Conservation (phyloP, 2,888 invertebrate genomes). For the Monopis laevigella region DNA sequence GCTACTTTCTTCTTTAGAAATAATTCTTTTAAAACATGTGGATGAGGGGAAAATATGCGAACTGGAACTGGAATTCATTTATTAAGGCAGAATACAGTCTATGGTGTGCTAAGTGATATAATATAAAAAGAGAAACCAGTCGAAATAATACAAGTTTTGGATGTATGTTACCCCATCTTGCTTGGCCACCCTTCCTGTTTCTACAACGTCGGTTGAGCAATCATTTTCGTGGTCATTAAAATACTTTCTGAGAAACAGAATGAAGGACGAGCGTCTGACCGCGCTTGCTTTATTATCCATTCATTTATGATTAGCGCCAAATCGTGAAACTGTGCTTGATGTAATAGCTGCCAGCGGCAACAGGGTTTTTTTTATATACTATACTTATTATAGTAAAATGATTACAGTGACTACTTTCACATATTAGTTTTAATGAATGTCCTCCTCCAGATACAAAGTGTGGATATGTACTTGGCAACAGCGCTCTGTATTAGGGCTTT, state of each 20-base stretch:
- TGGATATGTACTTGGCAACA: not conserved
- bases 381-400: conserved; percentile 3
- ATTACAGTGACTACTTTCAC: conserved; percentile 5
- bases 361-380: conserved; percentile 5
- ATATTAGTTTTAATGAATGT: not conserved
- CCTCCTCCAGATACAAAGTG: not conserved
- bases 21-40: conserved; percentile 16
- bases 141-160: conserved; percentile 14
- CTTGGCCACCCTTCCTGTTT: conserved; percentile 15
- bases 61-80: conserved; percentile 12
- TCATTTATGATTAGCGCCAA: conserved; percentile 6
- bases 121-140: conserved; percentile 14
- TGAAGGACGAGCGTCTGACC: conserved; percentile 7
- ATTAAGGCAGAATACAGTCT: conserved; percentile 13
- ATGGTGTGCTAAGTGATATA: conserved; percentile 15
- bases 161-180: conserved; percentile 12
- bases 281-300: conserved; percentile 7
- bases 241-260: conserved; percentile 11
- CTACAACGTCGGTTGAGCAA: conserved; percentile 12
- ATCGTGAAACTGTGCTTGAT: conserved; percentile 9
- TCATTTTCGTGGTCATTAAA: conserved; percentile 14
- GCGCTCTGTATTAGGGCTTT: no score
- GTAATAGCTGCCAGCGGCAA: conserved; percentile 12
- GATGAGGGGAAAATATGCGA: conserved; percentile 14
- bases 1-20: conserved; percentile 17